Evolutionary conservation across 2,113 vertebrate genomes (phyloP).

Genomic region (Sinocyclocheilus rhinocerous): DNA sequence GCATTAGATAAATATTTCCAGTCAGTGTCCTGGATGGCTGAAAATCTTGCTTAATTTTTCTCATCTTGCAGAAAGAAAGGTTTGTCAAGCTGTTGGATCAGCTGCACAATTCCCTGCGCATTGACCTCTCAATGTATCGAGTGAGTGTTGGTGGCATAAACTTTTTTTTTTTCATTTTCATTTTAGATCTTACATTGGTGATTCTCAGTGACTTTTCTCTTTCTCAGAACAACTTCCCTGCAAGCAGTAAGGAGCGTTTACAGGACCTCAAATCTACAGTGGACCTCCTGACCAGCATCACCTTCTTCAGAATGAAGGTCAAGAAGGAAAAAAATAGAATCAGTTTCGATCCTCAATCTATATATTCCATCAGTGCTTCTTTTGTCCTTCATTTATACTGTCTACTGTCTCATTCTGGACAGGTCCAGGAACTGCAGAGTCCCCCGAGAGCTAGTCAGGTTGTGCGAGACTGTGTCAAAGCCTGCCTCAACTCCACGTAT

Average conservation of each 20-base stretch:
- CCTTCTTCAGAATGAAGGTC: constrained; percentile 99
- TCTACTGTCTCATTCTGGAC: constrained; percentile 46
- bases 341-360: neutral
- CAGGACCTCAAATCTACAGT: constrained; percentile 97
- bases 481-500: constrained; percentile 96
- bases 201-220: neutral
- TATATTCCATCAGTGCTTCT: neutral
- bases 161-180: neutral
- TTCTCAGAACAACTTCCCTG: constrained; percentile 94
- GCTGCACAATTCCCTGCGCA: constrained; percentile 95
- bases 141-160: constrained; percentile 73
- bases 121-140: constrained; percentile 96
- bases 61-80: constrained; percentile 87
- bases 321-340: neutral
- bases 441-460: constrained; percentile 97
- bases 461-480: constrained; percentile 96
- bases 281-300: constrained; percentile 97
- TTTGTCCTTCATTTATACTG: neutral
- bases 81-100: constrained; percentile 98
- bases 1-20: neutral
- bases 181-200: neutral
- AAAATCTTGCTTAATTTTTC: neutral
- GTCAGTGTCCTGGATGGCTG: neutral
- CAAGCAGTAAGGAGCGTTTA: constrained; percentile 90
- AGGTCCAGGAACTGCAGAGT: constrained; percentile 97